Base-by-base conservation (phyloP, 1,140 invertebrate genomes). In the Lordiphosa stackelbergi region DNA sequence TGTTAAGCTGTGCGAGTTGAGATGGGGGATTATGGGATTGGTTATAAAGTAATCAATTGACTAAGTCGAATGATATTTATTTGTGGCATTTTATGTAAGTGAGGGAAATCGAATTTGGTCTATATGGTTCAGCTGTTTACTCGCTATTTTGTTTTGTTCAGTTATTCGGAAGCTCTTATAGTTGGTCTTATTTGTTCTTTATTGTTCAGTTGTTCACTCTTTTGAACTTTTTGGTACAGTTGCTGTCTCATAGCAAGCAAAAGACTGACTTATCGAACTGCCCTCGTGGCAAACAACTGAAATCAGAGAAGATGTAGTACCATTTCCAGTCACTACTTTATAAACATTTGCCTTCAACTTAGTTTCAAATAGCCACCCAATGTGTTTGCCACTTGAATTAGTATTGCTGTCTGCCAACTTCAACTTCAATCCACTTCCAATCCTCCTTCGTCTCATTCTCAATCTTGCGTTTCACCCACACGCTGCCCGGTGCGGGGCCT, bases 391-490 rank as follows among this genome's bases (percentile, higher is more conserved):
- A 51, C 43, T 46, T 34, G 43, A 46, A 46, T 46, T 46, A 46
- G 43, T 46, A 28, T 46, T 28, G 43, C 43, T 46, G 43, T 46
- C 43, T 41, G 37, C 42, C 55, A 51, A 38, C 48, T 45, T 45
- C 13, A 45, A 31, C 24, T 31, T 12, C 11, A n/a, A 12, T 11
- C 12, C 11, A 46, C 43, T n/a, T n/a, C n/a, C n/a, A n/a, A n/a
- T n/a, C n/a, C 31, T 46, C 43, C 43, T 46, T 28, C 5, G 7
- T 34, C 11, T 34, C 24, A n/a, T 34, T 69, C 22, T 24, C 22
- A 24, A 24, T 24, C 5, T 24, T 24, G 22, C 22, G 22, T 24
- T 24, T 24, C 65, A 61, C 55, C 66, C 66, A 69, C 66, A 53
- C 46, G 11, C 52, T 37, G 40, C 19, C 13, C 46, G 16, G 36